These are phyloP conservation scores for Danionella cerebrum DNA, from an alignment of 2,113 vertebrate genomes.

Conservation along the genomic window DNA sequence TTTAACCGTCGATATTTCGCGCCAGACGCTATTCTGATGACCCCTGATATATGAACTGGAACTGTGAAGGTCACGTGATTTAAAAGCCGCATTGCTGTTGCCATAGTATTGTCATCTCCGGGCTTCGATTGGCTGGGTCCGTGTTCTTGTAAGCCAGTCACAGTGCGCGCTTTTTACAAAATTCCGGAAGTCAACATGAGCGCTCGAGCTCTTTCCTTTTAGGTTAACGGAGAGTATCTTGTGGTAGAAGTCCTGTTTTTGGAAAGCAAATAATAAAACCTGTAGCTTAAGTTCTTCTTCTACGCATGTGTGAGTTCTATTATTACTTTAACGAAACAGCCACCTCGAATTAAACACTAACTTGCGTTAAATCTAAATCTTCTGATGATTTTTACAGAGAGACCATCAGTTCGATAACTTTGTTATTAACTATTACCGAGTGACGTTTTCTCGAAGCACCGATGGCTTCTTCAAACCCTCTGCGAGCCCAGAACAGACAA, in stretches of 20 bases:
- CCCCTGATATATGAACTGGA: not conserved
- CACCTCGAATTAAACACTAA: too few species aligned
- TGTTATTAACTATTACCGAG: too few species aligned
- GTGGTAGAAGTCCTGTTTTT: not conserved
- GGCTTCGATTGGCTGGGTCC: slow-evolving; percentile 40
- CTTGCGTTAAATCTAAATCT: too few species aligned
- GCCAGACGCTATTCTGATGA: not conserved
- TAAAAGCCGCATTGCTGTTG: slow-evolving; percentile 50
- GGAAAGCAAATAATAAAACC: not conserved
- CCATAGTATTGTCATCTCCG: slow-evolving; percentile 49
- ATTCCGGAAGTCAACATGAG: slow-evolving; percentile 55
- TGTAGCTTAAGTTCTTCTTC: not conserved
- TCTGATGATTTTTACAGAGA: too few species aligned
- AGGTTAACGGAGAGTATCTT: not conserved
- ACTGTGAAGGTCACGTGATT: slow-evolving; percentile 42
- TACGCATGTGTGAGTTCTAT: not conserved
- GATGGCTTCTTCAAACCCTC: slow-evolving; percentile 25
- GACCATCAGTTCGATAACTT: too few species aligned
- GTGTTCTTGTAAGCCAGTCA: slow-evolving; percentile 50
- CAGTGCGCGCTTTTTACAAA: slow-evolving; percentile 64
- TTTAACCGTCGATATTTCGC: not conserved
- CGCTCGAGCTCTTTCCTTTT: not conserved
- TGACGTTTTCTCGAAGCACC: not conserved
- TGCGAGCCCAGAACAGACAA: slow-evolving; percentile 45
- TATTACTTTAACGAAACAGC: too few species aligned